Conservation (phyloP, 2,888 invertebrate species). For the Xestia c-nigrum region DNA sequence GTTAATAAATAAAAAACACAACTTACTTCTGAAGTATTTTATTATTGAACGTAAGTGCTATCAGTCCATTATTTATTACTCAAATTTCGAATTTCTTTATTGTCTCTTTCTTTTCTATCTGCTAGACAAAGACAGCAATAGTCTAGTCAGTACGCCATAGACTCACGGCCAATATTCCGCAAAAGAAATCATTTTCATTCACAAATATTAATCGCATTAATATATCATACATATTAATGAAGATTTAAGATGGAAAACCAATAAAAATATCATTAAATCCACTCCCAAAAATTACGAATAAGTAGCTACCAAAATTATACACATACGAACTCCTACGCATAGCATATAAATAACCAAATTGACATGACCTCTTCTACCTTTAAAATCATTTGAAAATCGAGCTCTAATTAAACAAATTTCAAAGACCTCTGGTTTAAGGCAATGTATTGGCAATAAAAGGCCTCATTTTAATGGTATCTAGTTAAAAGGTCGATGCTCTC, state of each 20-base stretch:
- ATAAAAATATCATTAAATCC: constrained; percentile 52
- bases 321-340: constrained; percentile 43
- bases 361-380: neutral
- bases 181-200: constrained; percentile 30
- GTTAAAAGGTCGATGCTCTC: constrained; percentile 44
- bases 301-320: constrained; percentile 42
- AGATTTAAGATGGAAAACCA: constrained; percentile 33
- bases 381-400: neutral
- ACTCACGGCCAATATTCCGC: neutral
- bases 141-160: neutral
- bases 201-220: constrained; percentile 26
- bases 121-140: neutral
- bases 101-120: neutral
- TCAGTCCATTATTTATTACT: neutral
- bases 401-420: neutral
- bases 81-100: neutral
- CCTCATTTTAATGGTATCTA: constrained; percentile 13
- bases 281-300: constrained; percentile 48
- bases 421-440: constrained; percentile 12
- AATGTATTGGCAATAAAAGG: neutral
- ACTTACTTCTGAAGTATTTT: neutral
- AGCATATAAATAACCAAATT: neutral
- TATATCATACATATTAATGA: constrained; percentile 34
- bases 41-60: neutral
- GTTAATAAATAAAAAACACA: constrained; percentile 7